Base-by-base conservation (phyloP, 2,888 invertebrate genomes). In the Limenitis arthemis region DNA sequence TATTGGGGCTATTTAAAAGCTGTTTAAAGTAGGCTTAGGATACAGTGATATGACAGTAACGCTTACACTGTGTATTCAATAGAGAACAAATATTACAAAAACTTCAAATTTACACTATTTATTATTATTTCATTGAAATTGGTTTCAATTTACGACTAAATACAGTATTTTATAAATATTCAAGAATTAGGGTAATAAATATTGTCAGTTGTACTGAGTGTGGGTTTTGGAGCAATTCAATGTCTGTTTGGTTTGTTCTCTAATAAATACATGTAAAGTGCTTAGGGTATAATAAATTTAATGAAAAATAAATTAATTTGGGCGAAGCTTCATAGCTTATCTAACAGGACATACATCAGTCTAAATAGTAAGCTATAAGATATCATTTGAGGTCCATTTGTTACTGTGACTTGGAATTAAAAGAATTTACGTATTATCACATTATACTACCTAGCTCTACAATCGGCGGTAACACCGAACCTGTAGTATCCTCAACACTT, bases 261-360 rank as follows among this genome's bases (percentile, higher is more conserved):
- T 54, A 38, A 46, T 56, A 54, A 54, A 58, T 58, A 49, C 44
- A 34, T 49, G 9, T 43, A 40, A 44, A 56, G 58, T 57, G 59
- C 59, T 59, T 59, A 62, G 60, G 54, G 53, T 46, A 51, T 59
- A 51, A 51, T 49, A 49, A 47, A 53, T 36, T 40, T 48, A 49
- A 53, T 43, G 40, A 55, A 28, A 55, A 32, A 51, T 50, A 58
- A 34, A 41, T 33, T 44, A 58, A 34, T 44, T 33, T 44, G 61
- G 62, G 62, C 58, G 54, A 56, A 20, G 60, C 63, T 62, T 61
- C 37, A 48, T 58, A 67, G 67, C 65, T 65, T 64, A 48, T 60
- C 61, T 69, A 69, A 69, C 67, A 55, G 66, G 67, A 66, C 54
- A 56, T 44, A 54, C 54, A 60, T 56, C 43, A 40, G 54, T 54